Base-by-base conservation (phyloP, 2,888 invertebrate species). In the Anthrax anthrax region DNA sequence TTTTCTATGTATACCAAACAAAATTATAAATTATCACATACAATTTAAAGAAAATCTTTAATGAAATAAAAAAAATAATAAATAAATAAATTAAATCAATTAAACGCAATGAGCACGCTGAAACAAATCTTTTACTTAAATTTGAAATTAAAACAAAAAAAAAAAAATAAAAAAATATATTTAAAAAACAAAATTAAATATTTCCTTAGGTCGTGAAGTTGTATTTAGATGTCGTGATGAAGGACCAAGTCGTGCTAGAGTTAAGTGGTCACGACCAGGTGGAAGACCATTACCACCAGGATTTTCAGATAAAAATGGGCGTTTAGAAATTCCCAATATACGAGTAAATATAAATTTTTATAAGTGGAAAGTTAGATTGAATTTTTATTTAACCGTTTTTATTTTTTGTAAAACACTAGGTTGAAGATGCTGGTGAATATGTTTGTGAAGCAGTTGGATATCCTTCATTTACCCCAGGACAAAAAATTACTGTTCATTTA, bases 201-300 rank as follows among this genome's bases (percentile, higher is more conserved):
- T 23, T 23, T 23, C 23, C 8, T 6, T 37, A 90, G 94, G 87
- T 65, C 82, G 86, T 38, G 91, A 92, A 67, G 92, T 92, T 37
- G 88, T 91, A 34, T 88, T 94, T 75, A 84, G 84, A 69, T 95
- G 95, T 62, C 81, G 91, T 53, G 91, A 92, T 59, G 89, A 89
- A 67, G 88, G 94, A n/a, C 76, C 76, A 1, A 63, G 76, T 1
- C 74, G 90, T 46, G 83, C 84, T 4, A 73, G 73, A 43, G 87
- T 92, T 6, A 75, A 75, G 34, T 89, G 88, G 85, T 61, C 76
- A 0, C 75, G 84, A 44, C 82, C 80, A 40, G 79, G 80, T 44
- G 81, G 81, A 29, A 69, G 74, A 46, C 78, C 81, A 1, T 64
- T 94, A 43, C 91, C 90, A 29, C 70, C 77, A 1, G 84, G 83